Evolutionary conservation across 2,888 invertebrate genomes (phyloP).

Genomic region (Fragum whitleyi): DNA sequence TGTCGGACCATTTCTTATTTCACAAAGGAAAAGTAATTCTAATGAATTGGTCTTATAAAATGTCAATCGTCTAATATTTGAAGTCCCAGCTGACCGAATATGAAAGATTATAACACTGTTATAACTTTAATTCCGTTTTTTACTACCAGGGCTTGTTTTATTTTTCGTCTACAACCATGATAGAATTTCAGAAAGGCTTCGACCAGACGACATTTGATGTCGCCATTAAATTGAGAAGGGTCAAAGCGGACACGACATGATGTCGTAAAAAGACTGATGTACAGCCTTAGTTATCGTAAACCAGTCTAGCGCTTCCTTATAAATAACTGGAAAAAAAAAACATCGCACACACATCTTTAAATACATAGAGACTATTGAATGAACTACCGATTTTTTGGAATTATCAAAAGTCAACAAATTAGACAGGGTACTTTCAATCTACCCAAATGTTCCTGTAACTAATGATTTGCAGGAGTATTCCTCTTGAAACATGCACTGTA

Average conservation of each 20-base stretch:
- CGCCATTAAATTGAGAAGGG: constrained; percentile 20
- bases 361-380: too few species aligned
- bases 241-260: constrained; percentile 6
- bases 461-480: too few species aligned
- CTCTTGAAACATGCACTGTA: too few species aligned
- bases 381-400: too few species aligned
- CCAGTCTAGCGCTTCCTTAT: neutral
- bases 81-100: neutral
- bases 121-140: neutral
- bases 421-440: too few species aligned
- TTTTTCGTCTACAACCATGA: constrained; percentile 18
- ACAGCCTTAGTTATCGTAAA: neutral
- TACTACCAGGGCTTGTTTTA: neutral
- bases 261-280: constrained; percentile 19
- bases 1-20: neutral
- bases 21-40: neutral
- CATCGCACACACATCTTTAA: too few species aligned
- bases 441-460: too few species aligned
- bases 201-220: constrained; percentile 8
- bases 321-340: too few species aligned
- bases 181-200: constrained; percentile 5
- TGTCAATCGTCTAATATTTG: neutral
- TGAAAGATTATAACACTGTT: neutral
- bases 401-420: too few species aligned
- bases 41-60: constrained; percentile 1